Percentiles rank a stretch among this genome's conserved stretches.
These are phyloP conservation scores for Drymodes brunneopygia DNA, from an alignment of 2,113 vertebrate species.

Conservation along the genomic window DNA sequence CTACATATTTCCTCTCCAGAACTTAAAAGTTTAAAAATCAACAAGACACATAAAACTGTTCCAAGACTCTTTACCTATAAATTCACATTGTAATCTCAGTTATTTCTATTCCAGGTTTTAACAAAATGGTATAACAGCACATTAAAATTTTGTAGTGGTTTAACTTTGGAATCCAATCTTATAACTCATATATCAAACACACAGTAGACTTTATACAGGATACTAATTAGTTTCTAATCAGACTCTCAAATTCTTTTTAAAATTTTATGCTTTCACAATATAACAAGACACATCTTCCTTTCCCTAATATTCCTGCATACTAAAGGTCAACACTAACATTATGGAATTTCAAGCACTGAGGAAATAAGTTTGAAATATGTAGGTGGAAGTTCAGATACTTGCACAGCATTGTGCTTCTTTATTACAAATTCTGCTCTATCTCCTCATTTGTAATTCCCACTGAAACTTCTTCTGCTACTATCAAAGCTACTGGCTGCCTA, in stretches of 20 bases:
- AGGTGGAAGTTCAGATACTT: not conserved
- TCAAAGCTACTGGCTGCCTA: conserved; percentile 1
- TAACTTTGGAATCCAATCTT: not conserved
- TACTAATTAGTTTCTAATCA: not conserved
- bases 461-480: conserved; percentile 4
- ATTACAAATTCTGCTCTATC: conserved; percentile 36
- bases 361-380: conserved; percentile 4
- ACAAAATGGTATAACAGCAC: not conserved
- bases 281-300: not conserved
- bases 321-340: conserved; percentile 16
- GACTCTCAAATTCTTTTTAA: not conserved
- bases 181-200: not conserved
- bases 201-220: not conserved
- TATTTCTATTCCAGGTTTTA: not conserved
- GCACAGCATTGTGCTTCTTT: not conserved
- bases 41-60: not conserved
- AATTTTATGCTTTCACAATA: not conserved
- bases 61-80: not conserved
- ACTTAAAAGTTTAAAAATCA: not conserved
- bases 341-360: not conserved
- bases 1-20: not conserved
- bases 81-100: not conserved
- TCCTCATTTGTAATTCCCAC: conserved; percentile 38
- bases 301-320: not conserved
- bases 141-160: not conserved